Base-by-base conservation (phyloP, 2,797 vertebrate genomes). In the Coregonus suidteri region DNA sequence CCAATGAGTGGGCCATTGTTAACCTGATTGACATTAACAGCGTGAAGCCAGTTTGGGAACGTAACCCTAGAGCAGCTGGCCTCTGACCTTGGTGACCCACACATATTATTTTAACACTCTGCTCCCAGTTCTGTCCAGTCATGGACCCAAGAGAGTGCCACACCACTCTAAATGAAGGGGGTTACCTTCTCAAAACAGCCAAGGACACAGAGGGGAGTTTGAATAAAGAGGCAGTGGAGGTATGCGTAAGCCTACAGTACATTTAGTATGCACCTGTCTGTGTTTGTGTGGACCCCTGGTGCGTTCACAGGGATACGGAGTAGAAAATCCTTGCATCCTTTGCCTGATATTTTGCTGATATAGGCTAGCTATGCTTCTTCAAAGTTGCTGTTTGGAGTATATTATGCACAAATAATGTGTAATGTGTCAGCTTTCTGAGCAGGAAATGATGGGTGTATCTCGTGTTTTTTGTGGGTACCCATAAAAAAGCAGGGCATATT, bases 1-100 rank as follows among this genome's bases (percentile, higher is more conserved):
- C 79, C 87, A 83, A 92, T 93, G 90, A 95, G 86, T 81, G 76
- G 84, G 75, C 77, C 71, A 91, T 95, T 95, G 92, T 95, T 94
- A 92, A 90, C 77, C 85, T 90, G 89, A 89, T 51, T 51, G 91
- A 94, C 89, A 81, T 80, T 86, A 83, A 82, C 86, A 93, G 89
- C 90, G 78, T 74, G 90, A 86, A 75, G 82, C 82, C 89, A 76
- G 84, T 87, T 85, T 82, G 85, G 81, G 82, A 71, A 30, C 65
- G 76, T 90, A 92, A 93, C 91, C 92, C 84, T 81, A 86, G 77
- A 85, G 75, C 81, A 89, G 88, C 80, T 79, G 69, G 52, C 64
- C 18, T 71, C 70, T 82, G 86, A 94, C 92, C 93, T 81, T 65
- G 82, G 20, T 83, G 89, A 90, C 81, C 93, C 81, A 83, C 70